Percentiles rank a stretch among this genome's conserved stretches.
Conservation (phyloP, 2,797 vertebrate genomes). For the Poecilia gillii region DNA sequence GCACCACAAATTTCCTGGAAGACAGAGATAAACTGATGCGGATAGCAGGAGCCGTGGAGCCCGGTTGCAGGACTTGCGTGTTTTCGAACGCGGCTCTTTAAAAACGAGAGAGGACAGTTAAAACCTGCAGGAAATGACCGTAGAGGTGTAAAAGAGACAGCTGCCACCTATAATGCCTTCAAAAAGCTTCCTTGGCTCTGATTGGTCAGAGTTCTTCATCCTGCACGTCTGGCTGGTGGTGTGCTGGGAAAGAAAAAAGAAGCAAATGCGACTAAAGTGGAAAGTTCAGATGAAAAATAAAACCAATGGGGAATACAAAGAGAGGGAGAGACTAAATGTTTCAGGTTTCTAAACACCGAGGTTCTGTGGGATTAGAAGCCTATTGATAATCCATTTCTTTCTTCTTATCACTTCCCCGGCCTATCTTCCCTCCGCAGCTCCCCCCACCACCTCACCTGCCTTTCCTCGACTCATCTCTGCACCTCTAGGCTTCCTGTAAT, state of each 20-base stretch:
- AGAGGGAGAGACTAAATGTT: constrained; percentile 46
- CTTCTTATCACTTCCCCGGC: constrained; percentile 40
- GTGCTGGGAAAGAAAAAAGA: neutral
- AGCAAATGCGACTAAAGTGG: constrained; percentile 37
- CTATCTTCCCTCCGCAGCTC: constrained; percentile 39
- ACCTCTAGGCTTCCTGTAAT: constrained; percentile 55
- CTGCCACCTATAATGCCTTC: constrained; percentile 49
- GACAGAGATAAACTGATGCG: constrained; percentile 55
- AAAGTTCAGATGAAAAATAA: constrained; percentile 45
- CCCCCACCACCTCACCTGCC: constrained; percentile 19
- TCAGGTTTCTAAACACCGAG: constrained; percentile 6
- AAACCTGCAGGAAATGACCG: constrained; percentile 45
- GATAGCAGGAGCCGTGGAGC: constrained; percentile 45
- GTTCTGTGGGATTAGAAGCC: constrained; percentile 46
- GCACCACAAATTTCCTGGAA: constrained; percentile 70
- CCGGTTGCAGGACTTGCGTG: constrained; percentile 14
- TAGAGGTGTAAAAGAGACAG: constrained; percentile 55
- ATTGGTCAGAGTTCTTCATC: constrained; percentile 42
- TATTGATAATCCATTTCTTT: constrained; percentile 26
- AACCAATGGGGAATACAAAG: constrained; percentile 24
- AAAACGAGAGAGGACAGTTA: constrained; percentile 21
- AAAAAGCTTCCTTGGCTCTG: constrained; percentile 30
- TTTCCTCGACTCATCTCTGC: constrained; percentile 7
- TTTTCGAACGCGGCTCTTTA: constrained; percentile 19
- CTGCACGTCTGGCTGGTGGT: constrained; percentile 24